phyloP scores from a whole-genome alignment of 2,888 invertebrate species.

The Ischnus inquisitorius region DNA sequence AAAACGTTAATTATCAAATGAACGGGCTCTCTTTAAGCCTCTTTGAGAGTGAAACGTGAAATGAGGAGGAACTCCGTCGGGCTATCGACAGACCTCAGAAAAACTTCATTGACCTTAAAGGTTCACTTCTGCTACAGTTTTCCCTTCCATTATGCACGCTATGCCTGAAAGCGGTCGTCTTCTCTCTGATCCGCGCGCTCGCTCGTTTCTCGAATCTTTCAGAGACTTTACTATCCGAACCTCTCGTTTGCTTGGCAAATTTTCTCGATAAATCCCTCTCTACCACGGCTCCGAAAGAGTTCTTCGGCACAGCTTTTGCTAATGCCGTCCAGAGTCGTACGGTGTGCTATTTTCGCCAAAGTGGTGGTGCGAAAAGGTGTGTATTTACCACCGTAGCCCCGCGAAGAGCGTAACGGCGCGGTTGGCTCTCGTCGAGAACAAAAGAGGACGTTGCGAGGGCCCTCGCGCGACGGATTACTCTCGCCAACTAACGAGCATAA shows the following conservation, averaged over 20 bases:
- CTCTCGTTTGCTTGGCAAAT: conserved; percentile 45
- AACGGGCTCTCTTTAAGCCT: conserved; percentile 19
- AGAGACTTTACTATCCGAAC: neutral
- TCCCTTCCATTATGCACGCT: conserved; percentile 27
- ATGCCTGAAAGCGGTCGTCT: neutral
- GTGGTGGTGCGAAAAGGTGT: conserved; percentile 8
- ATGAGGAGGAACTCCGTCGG: conserved; percentile 7
- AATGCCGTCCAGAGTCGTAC: conserved; percentile 2
- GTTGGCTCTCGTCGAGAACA: conserved; percentile 70
- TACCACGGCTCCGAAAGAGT: conserved; percentile 43
- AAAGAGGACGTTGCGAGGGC: conserved; percentile 75
- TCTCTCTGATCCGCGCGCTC: conserved; percentile 3
- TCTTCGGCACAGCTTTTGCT: conserved; percentile 34
- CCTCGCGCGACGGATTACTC: conserved; percentile 76
- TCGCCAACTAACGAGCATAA: conserved; percentile 79
- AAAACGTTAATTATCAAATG: conserved; percentile 56
- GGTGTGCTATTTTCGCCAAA: conserved; percentile 45
- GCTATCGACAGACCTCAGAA: conserved; percentile 1
- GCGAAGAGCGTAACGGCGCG: conserved; percentile 50
- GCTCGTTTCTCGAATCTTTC: conserved; percentile 4
- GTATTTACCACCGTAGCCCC: conserved; percentile 36
- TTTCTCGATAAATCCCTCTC: conserved; percentile 58
- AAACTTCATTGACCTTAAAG: conserved; percentile 41
- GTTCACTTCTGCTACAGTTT: conserved; percentile 11
- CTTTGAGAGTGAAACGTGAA: conserved; percentile 15